phyloP scores from a whole-genome alignment of 2,797 vertebrate species.

The Gallinago stenura region DNA sequence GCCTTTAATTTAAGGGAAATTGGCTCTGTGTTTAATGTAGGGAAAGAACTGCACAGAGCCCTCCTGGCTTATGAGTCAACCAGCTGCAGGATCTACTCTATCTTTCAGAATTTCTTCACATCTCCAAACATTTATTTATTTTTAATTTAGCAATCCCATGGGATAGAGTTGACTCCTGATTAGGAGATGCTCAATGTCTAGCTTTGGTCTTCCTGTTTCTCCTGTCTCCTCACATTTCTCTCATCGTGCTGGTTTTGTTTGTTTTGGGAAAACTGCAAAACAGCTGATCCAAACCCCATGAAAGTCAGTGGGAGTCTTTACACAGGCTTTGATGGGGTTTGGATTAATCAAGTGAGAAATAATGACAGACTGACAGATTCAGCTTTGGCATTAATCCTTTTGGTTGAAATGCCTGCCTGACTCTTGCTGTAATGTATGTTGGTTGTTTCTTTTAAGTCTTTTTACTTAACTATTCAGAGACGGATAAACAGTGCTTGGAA shows the following conservation, averaged over 20 bases:
- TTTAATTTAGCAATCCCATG: background rate
- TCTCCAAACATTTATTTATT: background rate
- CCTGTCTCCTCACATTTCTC: background rate
- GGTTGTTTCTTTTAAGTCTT: background rate
- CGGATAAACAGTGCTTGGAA: background rate
- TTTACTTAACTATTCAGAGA: background rate
- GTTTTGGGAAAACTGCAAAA: background rate
- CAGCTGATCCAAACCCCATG: background rate
- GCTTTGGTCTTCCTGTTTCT: background rate
- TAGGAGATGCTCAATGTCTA: background rate
- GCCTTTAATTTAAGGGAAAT: background rate
- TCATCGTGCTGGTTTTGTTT: background rate
- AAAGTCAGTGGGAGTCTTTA: background rate
- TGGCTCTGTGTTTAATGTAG: too few relatives aligned
- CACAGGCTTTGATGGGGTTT: slow-evolving; percentile 25
- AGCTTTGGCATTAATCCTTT: background rate
- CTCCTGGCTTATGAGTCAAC: fast-evolving
- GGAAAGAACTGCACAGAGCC: background rate
- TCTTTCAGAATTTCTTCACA: background rate
- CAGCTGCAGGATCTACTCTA: background rate
- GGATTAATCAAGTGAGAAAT: background rate
- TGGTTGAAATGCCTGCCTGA: background rate
- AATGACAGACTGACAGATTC: background rate
- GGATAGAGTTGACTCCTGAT: background rate
- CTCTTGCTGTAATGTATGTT: background rate